Evolutionary conservation across 2,888 invertebrate genomes (phyloP), one percentile per base, ranked within the genome.

Genomic region (Minunthozetes semirufus): DNA sequence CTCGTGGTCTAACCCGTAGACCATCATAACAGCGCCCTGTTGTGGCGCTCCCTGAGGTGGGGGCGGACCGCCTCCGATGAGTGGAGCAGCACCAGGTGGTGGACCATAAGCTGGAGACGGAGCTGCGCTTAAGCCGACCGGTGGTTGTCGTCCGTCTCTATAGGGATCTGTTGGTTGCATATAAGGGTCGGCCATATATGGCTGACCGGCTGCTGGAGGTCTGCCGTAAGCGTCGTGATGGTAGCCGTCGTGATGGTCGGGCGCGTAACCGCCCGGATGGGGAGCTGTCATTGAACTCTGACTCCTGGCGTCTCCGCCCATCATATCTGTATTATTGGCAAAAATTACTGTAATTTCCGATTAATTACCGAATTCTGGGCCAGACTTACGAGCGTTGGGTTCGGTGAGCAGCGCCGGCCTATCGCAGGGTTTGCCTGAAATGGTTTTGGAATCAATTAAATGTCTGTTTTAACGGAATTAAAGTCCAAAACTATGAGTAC

Each of bases 11-110:
- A 99, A 87, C 2, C 97, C 97, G 85, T 99, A 98, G 75, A 98
- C 94, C 97, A 98, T 97, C 87, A 97, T 90, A 77, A 98, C 97
- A 72, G 93, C 90, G 72, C 92, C 93, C 82, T 92, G 89, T 81
- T 88, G 88, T 22, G 81, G 82, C 56, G 80, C 80, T 38, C 80
- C 81, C 17, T 73, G 72, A 15, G 73, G 74, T 11, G 72, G 74
- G 0, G 77, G 78, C 5, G 75, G 75, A 11, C 72, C 70, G 27
- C 77, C 77, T 53, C 76, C 76, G 48, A 77, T 76, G 0, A 78
- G 71, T 74, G 77, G 76, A 8, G 76, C 75, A 11, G 38, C 73
- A 46, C 76, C 78, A 19, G 76, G 75, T 3, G 78, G 78, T 29
- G 78, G 78, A n/a, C 77, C 75, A 75, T 77, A 78, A 17, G 78